These are phyloP conservation scores for Sarotherodon lohbergeri DNA, from an alignment of 2,113 vertebrate genomes.

Conservation along the genomic window DNA sequence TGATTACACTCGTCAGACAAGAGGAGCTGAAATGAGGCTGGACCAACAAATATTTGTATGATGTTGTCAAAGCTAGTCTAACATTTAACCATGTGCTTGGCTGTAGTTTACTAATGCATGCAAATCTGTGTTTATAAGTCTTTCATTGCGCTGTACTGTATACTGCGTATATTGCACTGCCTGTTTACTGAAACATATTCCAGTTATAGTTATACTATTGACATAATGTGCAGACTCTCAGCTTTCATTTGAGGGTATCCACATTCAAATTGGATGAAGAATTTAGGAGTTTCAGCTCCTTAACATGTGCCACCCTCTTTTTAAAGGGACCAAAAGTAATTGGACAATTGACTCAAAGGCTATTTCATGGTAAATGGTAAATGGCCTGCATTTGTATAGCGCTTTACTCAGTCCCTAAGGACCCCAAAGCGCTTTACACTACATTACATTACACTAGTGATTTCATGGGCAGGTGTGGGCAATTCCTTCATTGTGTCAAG, in stretches of 20 bases:
- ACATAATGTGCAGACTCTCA: neutral
- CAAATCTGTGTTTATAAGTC: neutral
- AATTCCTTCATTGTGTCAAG: neutral
- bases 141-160: neutral
- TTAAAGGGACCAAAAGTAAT: neutral
- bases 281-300: neutral
- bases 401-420: no score
- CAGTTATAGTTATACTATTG: neutral
- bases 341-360: neutral
- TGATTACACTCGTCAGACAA: neutral
- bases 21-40: neutral
- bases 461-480: accelerated
- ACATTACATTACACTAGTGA: no score
- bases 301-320: neutral
- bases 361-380: accelerated
- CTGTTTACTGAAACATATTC: neutral
- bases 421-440: no score
- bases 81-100: neutral
- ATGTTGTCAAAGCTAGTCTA: neutral
- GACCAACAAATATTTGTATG: neutral
- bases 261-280: neutral
- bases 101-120: neutral
- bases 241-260: neutral
- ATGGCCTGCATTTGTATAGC: no score
- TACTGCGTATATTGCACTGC: neutral